Evolutionary conservation across 1,140 invertebrate genomes (phyloP), one percentile per base, ranked within the genome.

Genomic region (Drosophila pseudoobscura): DNA sequence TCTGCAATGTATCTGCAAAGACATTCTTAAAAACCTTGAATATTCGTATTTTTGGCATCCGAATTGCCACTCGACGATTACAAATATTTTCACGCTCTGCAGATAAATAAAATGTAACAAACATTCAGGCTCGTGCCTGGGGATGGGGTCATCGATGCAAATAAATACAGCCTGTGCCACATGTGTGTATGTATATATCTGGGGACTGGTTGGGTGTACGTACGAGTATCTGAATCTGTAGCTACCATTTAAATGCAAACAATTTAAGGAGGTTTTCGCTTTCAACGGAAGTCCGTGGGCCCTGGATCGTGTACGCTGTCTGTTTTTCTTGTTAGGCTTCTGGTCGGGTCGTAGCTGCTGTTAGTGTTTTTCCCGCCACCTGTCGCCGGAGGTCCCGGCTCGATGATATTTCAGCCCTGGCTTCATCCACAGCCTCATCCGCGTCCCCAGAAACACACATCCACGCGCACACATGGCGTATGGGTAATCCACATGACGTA

Each of bases 341-440:
- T 31, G 46, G 39, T 20, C 35, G n/a, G 54, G 29, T 39, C 62
- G 58, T 58, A 60, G 61, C 62, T 49, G 39, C 22, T 43, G 54
- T 43, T 59, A 20, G 43, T 64, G 64, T 62, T 68, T 31, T 43
- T 58, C 29, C 53, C 70, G 65, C 59, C 82, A 87, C 82, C 82
- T 87, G 82, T 82, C 82, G 83, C 82, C 83, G 39, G 52, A 41
- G 70, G 82, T 75, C 66, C 62, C 59, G 75, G 74, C 35, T 46
- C 68, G 66, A 77, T 85, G 80, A 78, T 80, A 87, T 80, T 66
- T 78, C 62, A 85, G 74, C 39, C 57, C 58, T 68, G 59, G 55
- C 71, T 55, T 75, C 55, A 56, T 43, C 39, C 51, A 2, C 43
- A 60, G 26, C 56, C 61, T 39, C 60, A 59, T 41, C 15, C 51